These are phyloP conservation scores for Drosophila emarginata DNA, from an alignment of 2,888 invertebrate species.

Conservation along the genomic window DNA sequence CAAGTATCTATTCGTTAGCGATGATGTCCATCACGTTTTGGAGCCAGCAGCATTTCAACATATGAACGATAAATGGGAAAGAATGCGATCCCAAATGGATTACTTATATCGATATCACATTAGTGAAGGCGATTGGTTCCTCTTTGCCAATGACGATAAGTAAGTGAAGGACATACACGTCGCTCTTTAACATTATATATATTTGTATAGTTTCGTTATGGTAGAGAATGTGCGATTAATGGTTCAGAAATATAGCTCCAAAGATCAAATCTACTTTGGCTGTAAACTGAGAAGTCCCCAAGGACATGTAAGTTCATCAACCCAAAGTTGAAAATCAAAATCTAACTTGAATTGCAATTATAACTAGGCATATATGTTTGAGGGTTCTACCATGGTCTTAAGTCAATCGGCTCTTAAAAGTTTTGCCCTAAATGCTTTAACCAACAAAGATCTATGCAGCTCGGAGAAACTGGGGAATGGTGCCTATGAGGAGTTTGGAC, in stretches of 20 bases:
- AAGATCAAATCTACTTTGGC: slow-evolving; percentile 92
- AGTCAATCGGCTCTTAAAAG: slow-evolving; percentile 89
- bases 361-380: slow-evolving; percentile 91
- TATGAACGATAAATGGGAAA: slow-evolving; percentile 90
- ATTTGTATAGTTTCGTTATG: slow-evolving; percentile 89
- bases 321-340: not conserved
- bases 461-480: slow-evolving; percentile 81
- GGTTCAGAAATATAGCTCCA: slow-evolving; percentile 87
- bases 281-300: slow-evolving; percentile 90
- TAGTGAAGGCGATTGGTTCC: slow-evolving; percentile 95
- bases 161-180: slow-evolving; percentile 78
- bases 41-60: slow-evolving; percentile 93
- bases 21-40: slow-evolving; percentile 86
- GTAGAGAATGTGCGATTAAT: slow-evolving; percentile 96
- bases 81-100: slow-evolving; percentile 95
- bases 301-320: slow-evolving; percentile 74
- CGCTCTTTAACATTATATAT: not conserved
- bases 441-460: slow-evolving; percentile 83
- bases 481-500: slow-evolving; percentile 83
- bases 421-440: slow-evolving; percentile 89
- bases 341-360: slow-evolving; percentile 32
- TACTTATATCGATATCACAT: slow-evolving; percentile 92
- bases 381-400: slow-evolving; percentile 95
- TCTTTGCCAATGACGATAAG: slow-evolving; percentile 99
- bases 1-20: slow-evolving; percentile 92